A percentile compares a stretch with the other conserved stretches of the same genome.
phyloP scores from a whole-genome alignment of 2,888 invertebrate genomes.

The Autographa pulchrina region DNA sequence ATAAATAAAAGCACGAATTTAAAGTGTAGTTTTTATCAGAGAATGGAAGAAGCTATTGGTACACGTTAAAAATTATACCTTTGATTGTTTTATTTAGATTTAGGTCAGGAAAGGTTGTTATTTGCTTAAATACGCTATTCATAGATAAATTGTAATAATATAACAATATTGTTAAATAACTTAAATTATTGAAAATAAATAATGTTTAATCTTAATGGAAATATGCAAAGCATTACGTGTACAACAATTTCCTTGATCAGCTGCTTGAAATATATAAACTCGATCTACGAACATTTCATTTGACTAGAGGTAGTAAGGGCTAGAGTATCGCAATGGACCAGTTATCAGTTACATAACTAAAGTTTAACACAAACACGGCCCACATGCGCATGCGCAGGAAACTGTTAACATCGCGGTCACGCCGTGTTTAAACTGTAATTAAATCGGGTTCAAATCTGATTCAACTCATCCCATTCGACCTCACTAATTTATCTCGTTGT shows the following conservation, averaged over 20 bases:
- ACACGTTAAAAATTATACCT: no score
- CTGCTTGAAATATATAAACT: conserved; percentile 29
- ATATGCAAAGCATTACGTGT: conserved; percentile 33
- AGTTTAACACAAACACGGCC: conserved; percentile 76
- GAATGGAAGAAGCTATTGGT: no score
- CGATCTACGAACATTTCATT: conserved; percentile 17
- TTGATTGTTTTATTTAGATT: no score
- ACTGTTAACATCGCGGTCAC: conserved; percentile 78
- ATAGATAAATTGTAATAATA: no score
- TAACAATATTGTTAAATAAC: no score
- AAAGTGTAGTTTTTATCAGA: no score
- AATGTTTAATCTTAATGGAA: conserved; percentile 26
- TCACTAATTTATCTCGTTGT: conserved; percentile 53
- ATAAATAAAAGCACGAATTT: no score
- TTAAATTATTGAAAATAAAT: background rate
- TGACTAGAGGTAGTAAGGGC: conserved; percentile 12
- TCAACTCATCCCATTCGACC: conserved; percentile 65
- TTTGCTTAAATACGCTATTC: no score
- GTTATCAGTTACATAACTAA: conserved; percentile 79
- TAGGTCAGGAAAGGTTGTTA: no score
- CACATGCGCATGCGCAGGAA: conserved; percentile 81
- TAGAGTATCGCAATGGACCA: conserved; percentile 62
- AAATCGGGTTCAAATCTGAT: conserved; percentile 78
- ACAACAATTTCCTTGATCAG: conserved; percentile 27
- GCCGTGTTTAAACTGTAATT: conserved; percentile 82